A percentile compares a stretch with the other conserved stretches of the same genome.
Conservation (phyloP, 2,113 vertebrate species). For the Crotalus viridis region DNA sequence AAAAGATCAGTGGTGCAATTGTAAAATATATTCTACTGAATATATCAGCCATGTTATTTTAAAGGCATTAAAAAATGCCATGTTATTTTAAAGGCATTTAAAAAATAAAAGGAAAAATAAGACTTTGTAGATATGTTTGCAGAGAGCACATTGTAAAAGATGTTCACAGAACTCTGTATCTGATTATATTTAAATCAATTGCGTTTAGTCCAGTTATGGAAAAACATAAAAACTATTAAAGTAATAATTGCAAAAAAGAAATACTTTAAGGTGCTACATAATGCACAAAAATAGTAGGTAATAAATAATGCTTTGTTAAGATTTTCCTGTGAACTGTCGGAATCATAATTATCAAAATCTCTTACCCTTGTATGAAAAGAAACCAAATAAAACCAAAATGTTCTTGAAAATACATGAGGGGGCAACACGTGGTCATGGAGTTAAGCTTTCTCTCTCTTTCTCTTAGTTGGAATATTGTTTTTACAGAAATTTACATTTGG, state of each 20-base stretch:
- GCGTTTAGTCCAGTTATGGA: not conserved
- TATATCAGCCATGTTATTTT: not conserved
- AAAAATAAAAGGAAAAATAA: not conserved
- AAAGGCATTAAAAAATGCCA: not conserved
- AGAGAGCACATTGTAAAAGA: not conserved
- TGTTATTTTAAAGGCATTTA: not conserved
- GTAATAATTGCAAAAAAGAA: not conserved
- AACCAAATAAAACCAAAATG: constrained; percentile 24
- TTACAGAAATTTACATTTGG: constrained; percentile 42
- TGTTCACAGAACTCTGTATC: not conserved
- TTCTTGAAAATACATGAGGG: constrained; percentile 43
- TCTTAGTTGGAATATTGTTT: constrained; percentile 20
- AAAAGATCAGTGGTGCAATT: constrained; percentile 27
- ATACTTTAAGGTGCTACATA: not conserved
- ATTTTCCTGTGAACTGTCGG: fast-evolving
- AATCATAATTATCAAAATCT: not conserved
- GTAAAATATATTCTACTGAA: constrained; percentile 8
- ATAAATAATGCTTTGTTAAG: not conserved
- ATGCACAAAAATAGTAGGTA: not conserved
- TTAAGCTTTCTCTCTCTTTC: constrained; percentile 16
- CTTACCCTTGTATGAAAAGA: constrained; percentile 22
- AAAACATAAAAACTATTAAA: not conserved
- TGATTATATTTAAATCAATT: not conserved
- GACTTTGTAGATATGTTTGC: not conserved
- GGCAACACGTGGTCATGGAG: constrained; percentile 32